Evolutionary conservation across 2,888 invertebrate genomes (phyloP), one percentile per base, ranked within the genome.

Genomic region (Tetheella fluctuosa): DNA sequence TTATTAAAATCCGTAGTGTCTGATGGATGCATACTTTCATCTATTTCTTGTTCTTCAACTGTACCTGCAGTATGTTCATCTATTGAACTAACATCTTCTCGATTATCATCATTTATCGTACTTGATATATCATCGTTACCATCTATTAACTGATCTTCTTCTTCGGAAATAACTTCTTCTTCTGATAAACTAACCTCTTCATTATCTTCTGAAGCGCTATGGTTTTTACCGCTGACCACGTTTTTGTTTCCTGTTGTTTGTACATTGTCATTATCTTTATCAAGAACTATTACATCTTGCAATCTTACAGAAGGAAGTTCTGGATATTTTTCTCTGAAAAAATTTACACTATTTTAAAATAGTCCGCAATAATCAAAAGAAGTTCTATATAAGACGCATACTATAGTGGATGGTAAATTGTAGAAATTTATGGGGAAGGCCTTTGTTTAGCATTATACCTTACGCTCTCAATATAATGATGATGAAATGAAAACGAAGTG

Each of bases 261-360:
- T 20, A 7, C 3, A 17, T 42, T 7, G 6, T 39, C 39, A 2
- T 42, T 1, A 0, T 1, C 74, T 59, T 59, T 72, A 23, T 73
- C 63, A 23, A 72, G 73, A 6, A 69, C 68, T 48, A 79, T 59
- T 54, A 81, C 82, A 0, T 83, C 80, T 28, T 76, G 72, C 52
- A 70, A 73, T 65, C 79, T 75, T 4, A 79, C 28, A n/a, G 64
- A 54, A 5, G 85, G 80, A 48, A 76, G 67, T 10, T 72, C 70
- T 10, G 83, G 70, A 62, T 84, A 88, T 59, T 80, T 80, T 7
- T 83, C 83, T 64, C 88, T 88, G 73, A 2, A 85, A 58, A 42
- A 12, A 61, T 39, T 37, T 37, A 39, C 1, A 39, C 6, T 5
- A 39, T n/a, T 39, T n/a, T 15, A 15, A 2, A 15, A 15, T 15